Evolutionary conservation across 1,140 invertebrate species (phyloP).

Genomic region (Euwallacea fornicatus): DNA sequence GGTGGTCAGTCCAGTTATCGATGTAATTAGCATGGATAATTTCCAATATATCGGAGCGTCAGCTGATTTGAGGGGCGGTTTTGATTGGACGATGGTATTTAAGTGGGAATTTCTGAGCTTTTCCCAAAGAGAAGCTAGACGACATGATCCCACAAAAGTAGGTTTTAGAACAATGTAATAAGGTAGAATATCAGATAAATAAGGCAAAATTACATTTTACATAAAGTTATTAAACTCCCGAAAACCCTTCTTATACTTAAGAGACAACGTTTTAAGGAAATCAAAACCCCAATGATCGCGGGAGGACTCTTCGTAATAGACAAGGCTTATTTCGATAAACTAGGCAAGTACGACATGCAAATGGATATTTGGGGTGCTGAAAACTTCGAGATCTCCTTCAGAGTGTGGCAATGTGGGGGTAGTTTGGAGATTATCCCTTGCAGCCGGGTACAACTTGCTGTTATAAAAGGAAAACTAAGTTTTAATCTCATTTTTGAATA

Average conservation of each 20-base stretch:
- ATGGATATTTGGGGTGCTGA: constrained; percentile 97
- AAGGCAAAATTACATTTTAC: too few relatives aligned
- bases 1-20: constrained; percentile 94
- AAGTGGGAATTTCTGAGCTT: constrained; percentile 95
- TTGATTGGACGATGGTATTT: constrained; percentile 96
- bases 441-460: constrained; percentile 65
- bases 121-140: constrained; percentile 74
- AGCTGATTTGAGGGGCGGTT: constrained; percentile 87
- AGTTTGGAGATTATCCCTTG: constrained; percentile 93
- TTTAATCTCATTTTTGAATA: constrained; percentile 20
- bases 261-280: constrained; percentile 57
- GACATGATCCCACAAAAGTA: constrained; percentile 73
- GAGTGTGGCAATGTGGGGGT: constrained; percentile 96
- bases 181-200: too few relatives aligned
- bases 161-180: neutral
- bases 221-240: too few relatives aligned
- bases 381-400: constrained; percentile 75
- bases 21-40: constrained; percentile 98
- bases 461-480: too few relatives aligned
- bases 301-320: constrained; percentile 94
- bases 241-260: neutral
- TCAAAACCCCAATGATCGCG: constrained; percentile 91
- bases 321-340: constrained; percentile 86
- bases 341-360: constrained; percentile 95
- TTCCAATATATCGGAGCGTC: constrained; percentile 95